These are phyloP conservation scores for Catajapyx aquilonaris DNA, from an alignment of 1,140 invertebrate genomes.

Conservation along the genomic window DNA sequence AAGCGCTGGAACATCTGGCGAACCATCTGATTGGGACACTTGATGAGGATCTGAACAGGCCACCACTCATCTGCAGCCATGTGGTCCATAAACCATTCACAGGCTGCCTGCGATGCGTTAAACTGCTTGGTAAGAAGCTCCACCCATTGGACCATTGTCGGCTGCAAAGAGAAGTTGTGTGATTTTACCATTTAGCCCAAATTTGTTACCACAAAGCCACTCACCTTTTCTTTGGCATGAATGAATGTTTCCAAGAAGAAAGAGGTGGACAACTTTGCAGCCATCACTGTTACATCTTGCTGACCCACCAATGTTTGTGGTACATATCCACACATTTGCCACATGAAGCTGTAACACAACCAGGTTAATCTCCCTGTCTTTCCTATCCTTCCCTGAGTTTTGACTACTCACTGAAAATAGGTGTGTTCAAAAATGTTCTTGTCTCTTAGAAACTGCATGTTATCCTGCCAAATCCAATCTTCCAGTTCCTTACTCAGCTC, in stretches of 20 bases:
- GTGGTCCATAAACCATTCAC: slow-evolving; percentile 78
- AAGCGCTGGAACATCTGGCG: slow-evolving; percentile 83
- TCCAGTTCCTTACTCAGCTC: slow-evolving; percentile 57
- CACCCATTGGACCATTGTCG: slow-evolving; percentile 91
- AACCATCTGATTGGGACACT: slow-evolving; percentile 89
- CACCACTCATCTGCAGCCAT: slow-evolving; percentile 86
- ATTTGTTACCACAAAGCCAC: neutral
- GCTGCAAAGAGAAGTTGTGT: slow-evolving; percentile 29
- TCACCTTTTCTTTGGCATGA: slow-evolving; percentile 84
- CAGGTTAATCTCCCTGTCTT: slow-evolving; percentile 6
- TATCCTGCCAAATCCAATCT: slow-evolving; percentile 89
- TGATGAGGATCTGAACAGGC: slow-evolving; percentile 83
- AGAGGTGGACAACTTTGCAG: slow-evolving; percentile 70
- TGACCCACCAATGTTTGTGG: slow-evolving; percentile 64
- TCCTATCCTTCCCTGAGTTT: neutral
- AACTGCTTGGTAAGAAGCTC: slow-evolving; percentile 86
- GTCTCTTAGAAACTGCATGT: slow-evolving; percentile 82
- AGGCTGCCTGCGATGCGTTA: slow-evolving; percentile 69
- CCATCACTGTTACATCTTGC: slow-evolving; percentile 57
- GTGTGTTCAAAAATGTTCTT: slow-evolving; percentile 91
- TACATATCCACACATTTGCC: slow-evolving; percentile 82
- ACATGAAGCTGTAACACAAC: slow-evolving; percentile 59
- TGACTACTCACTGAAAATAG: slow-evolving; percentile 58
- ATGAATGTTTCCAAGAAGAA: slow-evolving; percentile 94
- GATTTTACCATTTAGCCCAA: slow-evolving; percentile 3